These are phyloP conservation scores for Pecten maximus DNA, from an alignment of 2,888 invertebrate genomes.

Conservation along the genomic window DNA sequence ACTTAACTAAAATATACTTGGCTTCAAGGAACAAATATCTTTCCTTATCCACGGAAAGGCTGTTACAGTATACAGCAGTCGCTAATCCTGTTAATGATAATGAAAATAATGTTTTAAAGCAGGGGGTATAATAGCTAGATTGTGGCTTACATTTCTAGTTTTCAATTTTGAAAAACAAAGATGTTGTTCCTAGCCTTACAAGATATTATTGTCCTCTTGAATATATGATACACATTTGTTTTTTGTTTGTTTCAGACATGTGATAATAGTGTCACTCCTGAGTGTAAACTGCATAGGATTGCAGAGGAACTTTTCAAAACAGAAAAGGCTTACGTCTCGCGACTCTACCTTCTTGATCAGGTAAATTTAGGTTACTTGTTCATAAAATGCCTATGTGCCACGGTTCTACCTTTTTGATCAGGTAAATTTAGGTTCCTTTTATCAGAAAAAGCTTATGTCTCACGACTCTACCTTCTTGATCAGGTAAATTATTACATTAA, in stretches of 20 bases:
- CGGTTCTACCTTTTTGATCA: slow-evolving; percentile 86
- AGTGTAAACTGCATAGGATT: slow-evolving; percentile 82
- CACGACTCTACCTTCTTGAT: slow-evolving; percentile 86
- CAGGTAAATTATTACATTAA: slow-evolving; percentile 85
- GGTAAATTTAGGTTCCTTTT: slow-evolving; percentile 78
- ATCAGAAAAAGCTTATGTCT: slow-evolving; percentile 87
- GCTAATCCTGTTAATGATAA: too few relatives aligned
- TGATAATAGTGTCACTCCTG: slow-evolving; percentile 44
- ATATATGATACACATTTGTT: too few relatives aligned
- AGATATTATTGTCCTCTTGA: too few relatives aligned
- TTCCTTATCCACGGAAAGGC: too few relatives aligned
- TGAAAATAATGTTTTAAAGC: too few relatives aligned
- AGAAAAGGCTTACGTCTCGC: slow-evolving; percentile 86
- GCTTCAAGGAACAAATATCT: too few relatives aligned
- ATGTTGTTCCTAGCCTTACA: too few relatives aligned
- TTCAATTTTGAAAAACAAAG: too few relatives aligned
- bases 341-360: slow-evolving; percentile 86
- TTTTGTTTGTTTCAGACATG: slow-evolving; percentile 45
- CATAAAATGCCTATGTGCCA: slow-evolving; percentile 86
- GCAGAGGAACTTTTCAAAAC: slow-evolving; percentile 86
- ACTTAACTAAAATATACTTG: too few relatives aligned
- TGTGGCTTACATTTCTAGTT: too few relatives aligned
- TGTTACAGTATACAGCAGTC: too few relatives aligned
- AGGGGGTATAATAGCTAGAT: too few relatives aligned
- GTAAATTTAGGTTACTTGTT: slow-evolving; percentile 76